Base-by-base conservation (phyloP, 2,888 invertebrate genomes). In the Lasius fuliginosus region DNA sequence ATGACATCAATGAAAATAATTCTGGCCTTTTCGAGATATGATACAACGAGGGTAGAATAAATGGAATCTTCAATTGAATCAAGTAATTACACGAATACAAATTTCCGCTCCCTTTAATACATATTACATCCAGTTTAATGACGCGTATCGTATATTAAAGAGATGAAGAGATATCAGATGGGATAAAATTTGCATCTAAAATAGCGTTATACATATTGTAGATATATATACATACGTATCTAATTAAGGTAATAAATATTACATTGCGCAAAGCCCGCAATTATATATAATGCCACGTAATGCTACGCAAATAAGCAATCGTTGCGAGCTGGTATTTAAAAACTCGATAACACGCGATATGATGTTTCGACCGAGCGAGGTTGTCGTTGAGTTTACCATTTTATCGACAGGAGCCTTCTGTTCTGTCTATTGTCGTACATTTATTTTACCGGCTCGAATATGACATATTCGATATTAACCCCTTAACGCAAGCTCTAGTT, bases 211-310 rank as follows among this genome's bases (percentile, higher is more conserved):
- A 49, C 8, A 53, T 53, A 53, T 46, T 18, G 15, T 46, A 36
- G 67, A 36, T 71, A 60, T 23, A 79, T 46, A 33, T 27, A 42
- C n/a, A 62, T 33, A 23, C n/a, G 33, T 36, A 9, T 27, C 12
- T 56, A 77, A 15, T 77, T 56, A 40, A 76, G 27, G 18, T 71
- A 46, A 46, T 42, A 23, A 73, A 79, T 79, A 60, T 73, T 71
- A 79, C 74, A 79, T 79, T 79, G 74, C 79, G 58, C 53, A 73
- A 71, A 79, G 68, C 77, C 75, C 18, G 49, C 75, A 58, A 27
- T 62, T 74, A 67, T 67, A 68, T 56, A 67, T 76, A 65, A 36
- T 56, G 56, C n/a, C 40, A 68, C 40, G 30, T 30, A 23, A 23
- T 23, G 23, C 23, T 23, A 56, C n/a, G 56, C 3, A 58, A 11